These are phyloP conservation scores for Fragum whitleyi DNA, from an alignment of 2,888 invertebrate genomes.

Conservation along the genomic window DNA sequence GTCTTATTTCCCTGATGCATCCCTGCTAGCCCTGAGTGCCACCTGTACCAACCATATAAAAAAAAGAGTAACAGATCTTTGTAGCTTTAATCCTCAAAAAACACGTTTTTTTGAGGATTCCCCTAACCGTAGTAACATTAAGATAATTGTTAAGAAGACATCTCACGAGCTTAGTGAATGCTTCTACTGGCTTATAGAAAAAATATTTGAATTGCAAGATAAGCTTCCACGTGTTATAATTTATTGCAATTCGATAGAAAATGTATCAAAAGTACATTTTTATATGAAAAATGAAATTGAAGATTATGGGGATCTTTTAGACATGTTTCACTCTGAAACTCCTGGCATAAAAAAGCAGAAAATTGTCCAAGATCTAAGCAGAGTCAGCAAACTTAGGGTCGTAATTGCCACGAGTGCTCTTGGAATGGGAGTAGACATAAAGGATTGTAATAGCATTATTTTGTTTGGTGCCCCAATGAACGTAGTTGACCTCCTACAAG, in stretches of 20 bases:
- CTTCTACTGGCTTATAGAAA: background rate
- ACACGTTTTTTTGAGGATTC: background rate
- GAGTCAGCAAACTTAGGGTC: background rate
- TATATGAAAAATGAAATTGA: background rate
- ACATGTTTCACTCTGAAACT: conserved; percentile 8
- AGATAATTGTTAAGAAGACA: background rate
- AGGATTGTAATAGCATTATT: background rate
- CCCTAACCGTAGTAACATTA: background rate
- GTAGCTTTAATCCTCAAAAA: background rate
- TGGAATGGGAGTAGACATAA: background rate
- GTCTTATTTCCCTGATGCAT: background rate
- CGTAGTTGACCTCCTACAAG: background rate
- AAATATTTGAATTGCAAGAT: background rate
- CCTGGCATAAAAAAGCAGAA: background rate
- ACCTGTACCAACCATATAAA: background rate
- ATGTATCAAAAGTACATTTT: background rate
- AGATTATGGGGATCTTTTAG: background rate
- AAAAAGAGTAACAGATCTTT: background rate
- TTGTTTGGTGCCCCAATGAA: background rate
- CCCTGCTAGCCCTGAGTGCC: background rate
- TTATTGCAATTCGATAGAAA: background rate
- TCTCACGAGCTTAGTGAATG: background rate
- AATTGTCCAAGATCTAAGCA: background rate
- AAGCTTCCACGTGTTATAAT: background rate
- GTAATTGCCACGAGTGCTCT: background rate